These are phyloP conservation scores for Proisotoma minuta DNA, from an alignment of 2,888 invertebrate genomes.

Conservation along the genomic window DNA sequence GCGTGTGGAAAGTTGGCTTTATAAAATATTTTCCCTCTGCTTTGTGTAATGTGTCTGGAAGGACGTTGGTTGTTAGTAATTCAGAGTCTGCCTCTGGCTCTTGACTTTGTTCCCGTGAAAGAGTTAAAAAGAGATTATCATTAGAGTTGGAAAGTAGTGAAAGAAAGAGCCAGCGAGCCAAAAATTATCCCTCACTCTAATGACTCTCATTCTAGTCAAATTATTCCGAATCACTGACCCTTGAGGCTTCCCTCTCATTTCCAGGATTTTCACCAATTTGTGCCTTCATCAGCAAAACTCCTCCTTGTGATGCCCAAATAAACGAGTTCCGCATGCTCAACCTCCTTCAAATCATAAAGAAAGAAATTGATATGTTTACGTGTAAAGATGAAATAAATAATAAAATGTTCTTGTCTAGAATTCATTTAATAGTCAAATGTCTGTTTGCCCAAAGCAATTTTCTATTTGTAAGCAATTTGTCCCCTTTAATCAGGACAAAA, in stretches of 20 bases:
- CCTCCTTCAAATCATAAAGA: too few relatives aligned
- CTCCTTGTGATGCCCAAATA: neutral
- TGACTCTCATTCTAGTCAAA: constrained; percentile 44
- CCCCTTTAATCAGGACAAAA: constrained; percentile 1
- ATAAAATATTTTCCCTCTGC: too few relatives aligned
- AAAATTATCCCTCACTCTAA: constrained; percentile 38
- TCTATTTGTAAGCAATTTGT: neutral
- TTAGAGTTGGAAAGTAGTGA: constrained; percentile 23
- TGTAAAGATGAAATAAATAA: too few relatives aligned
- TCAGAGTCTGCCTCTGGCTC: constrained; percentile 32
- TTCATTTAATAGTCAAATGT: neutral
- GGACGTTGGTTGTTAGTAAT: constrained; percentile 29
- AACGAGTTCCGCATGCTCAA: neutral
- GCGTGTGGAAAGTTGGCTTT: constrained; percentile 41
- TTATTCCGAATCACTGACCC: constrained; percentile 43
- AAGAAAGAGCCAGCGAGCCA: constrained; percentile 35
- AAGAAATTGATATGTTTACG: too few relatives aligned
- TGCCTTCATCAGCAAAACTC: constrained; percentile 5
- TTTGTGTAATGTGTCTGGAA: constrained; percentile 36
- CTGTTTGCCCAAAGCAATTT: neutral
- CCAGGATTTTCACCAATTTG: constrained; percentile 1
- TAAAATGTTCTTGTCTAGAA: neutral
- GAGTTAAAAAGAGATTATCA: constrained; percentile 34
- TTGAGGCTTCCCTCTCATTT: constrained; percentile 12
- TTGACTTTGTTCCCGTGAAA: constrained; percentile 34